Evolutionary conservation across 2,888 invertebrate genomes (phyloP), one percentile per base, ranked within the genome.

Genomic region (Leptura quadrifasciata): DNA sequence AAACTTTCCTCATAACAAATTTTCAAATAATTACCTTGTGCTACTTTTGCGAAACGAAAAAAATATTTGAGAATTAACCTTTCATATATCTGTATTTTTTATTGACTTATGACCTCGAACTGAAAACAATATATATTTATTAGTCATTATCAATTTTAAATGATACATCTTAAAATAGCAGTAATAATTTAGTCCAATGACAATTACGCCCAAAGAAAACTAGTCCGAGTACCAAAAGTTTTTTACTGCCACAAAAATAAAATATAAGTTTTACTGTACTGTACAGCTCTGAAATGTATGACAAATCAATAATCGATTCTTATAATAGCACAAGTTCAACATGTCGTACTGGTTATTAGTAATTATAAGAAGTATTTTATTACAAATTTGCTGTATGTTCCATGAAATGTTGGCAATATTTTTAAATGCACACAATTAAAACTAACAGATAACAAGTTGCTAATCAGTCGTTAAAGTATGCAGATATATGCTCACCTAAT

Each of bases 121-220:
- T 47, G 47, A n/a, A 47, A 47, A 47, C 47, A 47, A 47, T 47
- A 47, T 47, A 47, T n/a, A 12, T 47, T 39, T 47, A 47, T 47
- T 47, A 5, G n/a, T 47, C 47, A n/a, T 47, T 47, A 47, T 47
- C 6, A n/a, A n/a, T 2, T 3, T n/a, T n/a, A n/a, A 47, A 47
- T 47, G 47, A 47, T 47, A 47, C 15, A 47, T 47, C 15, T 47
- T 47, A 47, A 47, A 1, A 47, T 47, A 15, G n/a, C 17, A n/a
- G 5, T n/a, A 47, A 47, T 47, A 47, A 2, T 47, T 31, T 5
- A 47, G n/a, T 2, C n/a, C n/a, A n/a, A n/a, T n/a, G n/a, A n/a
- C n/a, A n/a, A 31, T 31, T 31, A 31, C 8, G 27, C 27, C n/a
- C n/a, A 31, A 31, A 31, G 8, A 31, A 5, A 31, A 31, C 27